phyloP scores from a whole-genome alignment of 2,797 vertebrate species.

The Vespertilio murinus region DNA sequence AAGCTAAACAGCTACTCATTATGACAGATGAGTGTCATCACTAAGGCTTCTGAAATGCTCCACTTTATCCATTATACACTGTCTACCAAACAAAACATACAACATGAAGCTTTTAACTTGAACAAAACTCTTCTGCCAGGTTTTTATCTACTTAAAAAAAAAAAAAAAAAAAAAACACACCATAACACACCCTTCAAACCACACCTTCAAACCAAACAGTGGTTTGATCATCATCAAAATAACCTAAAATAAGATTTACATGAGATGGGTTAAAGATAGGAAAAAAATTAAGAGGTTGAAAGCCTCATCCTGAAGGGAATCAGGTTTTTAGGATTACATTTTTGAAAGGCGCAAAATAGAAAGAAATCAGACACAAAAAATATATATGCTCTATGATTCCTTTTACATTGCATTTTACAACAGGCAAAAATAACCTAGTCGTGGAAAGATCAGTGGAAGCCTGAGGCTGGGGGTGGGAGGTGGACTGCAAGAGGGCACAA shows the following conservation, averaged over 20 bases:
- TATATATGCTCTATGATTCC: background rate
- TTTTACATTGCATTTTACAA: constrained; percentile 1
- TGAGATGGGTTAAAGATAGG: background rate
- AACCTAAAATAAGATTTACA: constrained; percentile 33
- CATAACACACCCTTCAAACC: background rate
- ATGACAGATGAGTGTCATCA: background rate
- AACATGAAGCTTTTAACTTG: constrained; percentile 29
- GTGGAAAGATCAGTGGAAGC: background rate
- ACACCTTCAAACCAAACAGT: background rate
- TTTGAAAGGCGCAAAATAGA: constrained; percentile 3
- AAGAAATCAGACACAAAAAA: background rate
- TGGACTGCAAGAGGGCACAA: background rate
- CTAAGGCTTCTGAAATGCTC: constrained; percentile 8
- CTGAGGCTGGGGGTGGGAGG: background rate
- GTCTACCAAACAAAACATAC: constrained; percentile 14
- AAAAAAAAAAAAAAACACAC: constrained; percentile 24
- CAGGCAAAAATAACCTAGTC: background rate
- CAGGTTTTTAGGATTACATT: background rate
- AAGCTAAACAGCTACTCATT: background rate
- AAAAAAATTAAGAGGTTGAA: constrained; percentile 26
- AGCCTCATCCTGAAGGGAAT: background rate
- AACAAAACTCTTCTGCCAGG: constrained; percentile 30
- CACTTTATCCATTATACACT: background rate
- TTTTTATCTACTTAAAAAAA: constrained; percentile 33
- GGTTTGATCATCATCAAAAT: constrained; percentile 5